Evolutionary conservation across 2,888 invertebrate species (phyloP).

Genomic region (Cantharis rustica): DNA sequence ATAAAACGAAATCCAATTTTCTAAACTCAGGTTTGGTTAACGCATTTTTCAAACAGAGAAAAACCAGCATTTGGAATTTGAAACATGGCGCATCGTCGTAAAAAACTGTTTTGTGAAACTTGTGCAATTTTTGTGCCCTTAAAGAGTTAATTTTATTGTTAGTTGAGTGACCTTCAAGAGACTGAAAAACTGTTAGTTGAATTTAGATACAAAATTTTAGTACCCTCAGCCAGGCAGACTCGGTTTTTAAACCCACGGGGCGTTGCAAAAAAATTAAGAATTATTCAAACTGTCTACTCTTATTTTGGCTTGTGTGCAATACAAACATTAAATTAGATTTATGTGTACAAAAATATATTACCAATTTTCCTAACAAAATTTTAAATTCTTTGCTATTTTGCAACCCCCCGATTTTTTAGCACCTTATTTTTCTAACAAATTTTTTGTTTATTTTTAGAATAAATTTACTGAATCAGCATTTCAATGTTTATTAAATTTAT

Average conservation of each 20-base stretch:
- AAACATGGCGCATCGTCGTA: background rate
- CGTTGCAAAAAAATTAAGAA: background rate
- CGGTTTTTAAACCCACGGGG: background rate
- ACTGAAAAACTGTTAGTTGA: slow-evolving; percentile 11
- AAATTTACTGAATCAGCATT: background rate
- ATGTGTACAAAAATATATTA: background rate
- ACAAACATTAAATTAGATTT: background rate
- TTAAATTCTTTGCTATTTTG: background rate
- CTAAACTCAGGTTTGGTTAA: background rate
- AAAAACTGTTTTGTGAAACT: background rate
- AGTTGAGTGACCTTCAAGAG: slow-evolving; percentile 6
- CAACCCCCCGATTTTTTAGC: background rate
- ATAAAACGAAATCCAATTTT: background rate
- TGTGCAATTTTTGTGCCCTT: slow-evolving; percentile 7
- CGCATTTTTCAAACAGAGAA: background rate
- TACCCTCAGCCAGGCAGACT: background rate
- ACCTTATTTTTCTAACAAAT: background rate
- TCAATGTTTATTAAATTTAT: background rate
- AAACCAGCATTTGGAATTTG: background rate
- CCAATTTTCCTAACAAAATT: background rate
- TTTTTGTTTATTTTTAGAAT: background rate
- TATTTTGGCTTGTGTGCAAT: background rate
- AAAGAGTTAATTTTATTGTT: background rate
- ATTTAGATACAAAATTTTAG: background rate
- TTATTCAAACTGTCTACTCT: background rate